These are phyloP conservation scores for Donacobius atricapilla DNA, from an alignment of 2,113 vertebrate species.

Conservation along the genomic window DNA sequence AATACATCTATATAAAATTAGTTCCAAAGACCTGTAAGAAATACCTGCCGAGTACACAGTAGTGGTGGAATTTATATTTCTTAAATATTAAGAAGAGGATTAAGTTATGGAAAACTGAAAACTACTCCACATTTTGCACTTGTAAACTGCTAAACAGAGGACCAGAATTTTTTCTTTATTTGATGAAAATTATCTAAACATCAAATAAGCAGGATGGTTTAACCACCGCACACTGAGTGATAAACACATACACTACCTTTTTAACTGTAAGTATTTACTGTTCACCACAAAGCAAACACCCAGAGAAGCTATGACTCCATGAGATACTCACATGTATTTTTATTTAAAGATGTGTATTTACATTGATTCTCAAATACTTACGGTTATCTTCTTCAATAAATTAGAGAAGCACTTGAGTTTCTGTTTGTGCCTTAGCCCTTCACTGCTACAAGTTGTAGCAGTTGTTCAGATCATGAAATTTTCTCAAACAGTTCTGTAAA, in stretches of 20 bases:
- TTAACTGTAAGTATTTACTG: not conserved
- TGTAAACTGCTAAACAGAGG: not conserved
- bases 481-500: not conserved
- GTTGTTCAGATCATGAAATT: not conserved
- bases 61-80: not conserved
- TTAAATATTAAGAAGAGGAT: not conserved
- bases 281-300: not conserved
- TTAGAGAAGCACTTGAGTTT: not conserved
- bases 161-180: not conserved
- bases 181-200: not conserved
- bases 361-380: not conserved
- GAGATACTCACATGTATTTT: not conserved
- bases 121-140: not conserved
- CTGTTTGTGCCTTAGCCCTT: not conserved
- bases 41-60: not conserved
- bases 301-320: not conserved
- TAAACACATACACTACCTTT: not conserved
- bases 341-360: not conserved
- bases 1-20: slow-evolving; percentile 8
- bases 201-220: not conserved
- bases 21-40: not conserved
- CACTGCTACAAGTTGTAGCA: not conserved
- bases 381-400: not conserved
- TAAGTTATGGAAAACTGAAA: not conserved
- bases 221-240: not conserved